phyloP scores from a whole-genome alignment of 2,113 vertebrate species.

The Psilopogon haemacephalus region DNA sequence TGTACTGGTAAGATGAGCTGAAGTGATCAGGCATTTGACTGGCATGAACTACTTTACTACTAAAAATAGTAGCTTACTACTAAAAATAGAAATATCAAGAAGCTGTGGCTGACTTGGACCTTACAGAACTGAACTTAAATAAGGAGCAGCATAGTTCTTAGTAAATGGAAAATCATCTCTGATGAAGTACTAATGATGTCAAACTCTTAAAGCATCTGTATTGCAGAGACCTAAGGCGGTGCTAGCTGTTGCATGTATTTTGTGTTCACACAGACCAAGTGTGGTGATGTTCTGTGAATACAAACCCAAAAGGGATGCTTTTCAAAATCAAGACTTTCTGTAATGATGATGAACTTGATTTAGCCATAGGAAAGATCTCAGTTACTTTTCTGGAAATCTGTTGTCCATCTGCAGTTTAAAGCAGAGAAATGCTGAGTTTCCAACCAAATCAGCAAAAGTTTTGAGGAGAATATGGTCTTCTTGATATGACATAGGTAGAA shows the following conservation, averaged over 20 bases:
- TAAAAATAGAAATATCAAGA: not conserved
- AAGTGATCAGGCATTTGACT: not conserved
- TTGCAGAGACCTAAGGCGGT: not conserved
- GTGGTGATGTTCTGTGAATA: not conserved
- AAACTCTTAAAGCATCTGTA: not conserved
- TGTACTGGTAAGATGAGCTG: not conserved
- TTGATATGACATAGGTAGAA: not conserved
- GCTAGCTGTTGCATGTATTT: not conserved
- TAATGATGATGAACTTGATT: not conserved
- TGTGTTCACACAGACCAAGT: not conserved
- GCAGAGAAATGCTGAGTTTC: not conserved
- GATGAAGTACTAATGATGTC: not conserved
- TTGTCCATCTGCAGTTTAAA: not conserved
- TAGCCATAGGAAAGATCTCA: not conserved
- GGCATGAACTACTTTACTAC: not conserved
- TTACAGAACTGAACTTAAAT: not conserved
- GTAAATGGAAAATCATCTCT: not conserved
- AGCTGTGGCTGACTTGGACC: not conserved
- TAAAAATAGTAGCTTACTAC: not conserved
- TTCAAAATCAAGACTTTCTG: not conserved
- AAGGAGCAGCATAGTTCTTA: not conserved
- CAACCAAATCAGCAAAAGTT: not conserved
- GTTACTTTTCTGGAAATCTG: not conserved
- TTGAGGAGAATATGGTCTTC: not conserved
- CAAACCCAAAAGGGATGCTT: not conserved